Evolutionary conservation across 35 echinoderm and acorn worm species (phyloP), one percentile per base, ranked within the genome.

Genomic region (Heliocidaris tuberculata): DNA sequence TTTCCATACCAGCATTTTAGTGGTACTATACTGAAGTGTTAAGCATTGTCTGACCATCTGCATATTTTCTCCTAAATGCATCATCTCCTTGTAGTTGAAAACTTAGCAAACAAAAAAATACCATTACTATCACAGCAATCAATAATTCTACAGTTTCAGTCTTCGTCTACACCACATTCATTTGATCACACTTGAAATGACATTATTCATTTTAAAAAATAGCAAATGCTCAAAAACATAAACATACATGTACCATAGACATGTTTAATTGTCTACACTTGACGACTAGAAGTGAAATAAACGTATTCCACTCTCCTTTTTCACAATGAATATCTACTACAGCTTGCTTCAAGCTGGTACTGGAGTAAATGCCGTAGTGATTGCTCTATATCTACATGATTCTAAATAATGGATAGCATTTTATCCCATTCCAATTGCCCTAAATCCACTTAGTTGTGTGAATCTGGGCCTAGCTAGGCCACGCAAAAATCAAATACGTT

Each of bases 401-500:
- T 78, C 65, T 78, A 19, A n/a, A 78, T 78, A 78, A 78, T 78
- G 17, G 65, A 78, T 21, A 27, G 65, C 65, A 78, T 78, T 78
- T 78, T 78, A 78, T 78, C 65, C 65, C 65, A 24, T 78, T 24
- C 65, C 65, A 78, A 78, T 78, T 78, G 65, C 65, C 65, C 65
- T 78, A 78, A 78, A 78, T 78, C 65, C 65, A 78, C 65, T 78
- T 78, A 78, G 65, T 78, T n/a, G 5, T 78, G 24, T 78, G 65
- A 78, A 78, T 21, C 65, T 78, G 65, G 65, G 65, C 65, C 65
- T 78, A 27, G 65, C 65, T 78, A 78, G 65, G 65, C 65, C 21
- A 78, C 7, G 65, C 65, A 78, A 78, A 70, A 78, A 78, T 78
- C 65, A 78, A 78, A 78, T 78, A 78, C 65, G 65, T 78, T 78